Evolutionary conservation across 2,113 vertebrate species (phyloP).

Genomic region (Tautogolabrus adspersus): DNA sequence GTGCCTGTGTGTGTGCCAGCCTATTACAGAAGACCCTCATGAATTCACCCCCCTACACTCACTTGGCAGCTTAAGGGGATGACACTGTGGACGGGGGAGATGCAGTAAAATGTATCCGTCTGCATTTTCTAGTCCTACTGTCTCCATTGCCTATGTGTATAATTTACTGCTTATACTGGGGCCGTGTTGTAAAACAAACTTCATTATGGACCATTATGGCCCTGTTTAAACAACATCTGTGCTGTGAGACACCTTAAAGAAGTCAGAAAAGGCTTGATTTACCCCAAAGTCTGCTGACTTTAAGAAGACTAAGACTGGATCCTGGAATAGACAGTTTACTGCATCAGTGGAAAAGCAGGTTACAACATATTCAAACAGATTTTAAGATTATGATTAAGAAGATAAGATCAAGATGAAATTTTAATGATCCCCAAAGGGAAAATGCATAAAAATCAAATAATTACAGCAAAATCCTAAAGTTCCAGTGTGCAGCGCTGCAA

Average conservation of each 20-base stretch:
- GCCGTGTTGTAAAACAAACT: constrained; percentile 69
- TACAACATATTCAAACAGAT: constrained; percentile 63
- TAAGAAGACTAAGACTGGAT: background rate
- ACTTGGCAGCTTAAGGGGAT: constrained; percentile 72
- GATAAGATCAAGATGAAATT: constrained; percentile 72
- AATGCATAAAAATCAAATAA: constrained; percentile 63
- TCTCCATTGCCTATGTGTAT: constrained; percentile 45
- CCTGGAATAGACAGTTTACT: constrained; percentile 52
- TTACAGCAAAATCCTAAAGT: constrained; percentile 56
- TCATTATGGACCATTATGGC: constrained; percentile 66
- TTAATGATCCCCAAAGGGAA: constrained; percentile 71
- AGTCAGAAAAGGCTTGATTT: constrained; percentile 21
- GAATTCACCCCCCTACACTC: constrained; percentile 71
- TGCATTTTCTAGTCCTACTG: constrained; percentile 57
- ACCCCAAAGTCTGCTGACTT: constrained; percentile 30
- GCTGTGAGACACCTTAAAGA: constrained; percentile 30
- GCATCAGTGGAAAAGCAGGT: constrained; percentile 68
- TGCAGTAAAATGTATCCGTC: constrained; percentile 64
- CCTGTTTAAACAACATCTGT: constrained; percentile 60
- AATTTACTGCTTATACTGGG: constrained; percentile 63
- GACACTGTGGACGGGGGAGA: constrained; percentile 56
- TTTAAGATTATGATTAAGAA: constrained; percentile 67
- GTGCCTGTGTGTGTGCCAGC: constrained; percentile 71
- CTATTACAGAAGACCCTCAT: constrained; percentile 75
- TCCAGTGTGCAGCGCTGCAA: constrained; percentile 1